Base-by-base conservation (phyloP, 2,888 invertebrate genomes). In the Scrobipalpa atriplicella region DNA sequence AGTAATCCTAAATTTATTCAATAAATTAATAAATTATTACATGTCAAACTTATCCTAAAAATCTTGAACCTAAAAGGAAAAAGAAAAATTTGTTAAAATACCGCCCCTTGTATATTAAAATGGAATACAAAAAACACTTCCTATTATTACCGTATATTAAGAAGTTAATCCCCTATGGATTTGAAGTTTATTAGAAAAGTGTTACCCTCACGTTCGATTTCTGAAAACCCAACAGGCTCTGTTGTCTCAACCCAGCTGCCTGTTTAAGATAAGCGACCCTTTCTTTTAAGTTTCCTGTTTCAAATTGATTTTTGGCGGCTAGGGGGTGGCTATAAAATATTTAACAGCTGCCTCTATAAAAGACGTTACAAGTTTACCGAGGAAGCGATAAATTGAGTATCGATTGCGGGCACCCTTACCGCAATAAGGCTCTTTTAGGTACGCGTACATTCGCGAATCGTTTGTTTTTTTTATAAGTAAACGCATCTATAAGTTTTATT, bases 161-260 rank as follows among this genome's bases (percentile, higher is more conserved):
- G 2, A 29, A 29, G 29, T 29, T 29, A 29, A 29, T 29, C 29
- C 29, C 5, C 2, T 29, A 29, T 29, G 29, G 29, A 29, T 29
- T 5, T 29, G 5, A 29, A 47, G 8, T 7, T 47, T 47, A 7
- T 47, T 47, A 5, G n/a, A 47, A n/a, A 47, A 47, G 16, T 16
- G n/a, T 16, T 47, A 7, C 47, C 16, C 16, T 10, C 29, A 5
- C n/a, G 47, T 16, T 16, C 47, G 16, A 16, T 47, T n/a, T 47
- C n/a, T 47, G 16, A 47, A 47, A 19, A 29, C 13, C 54, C 72
- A 76, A 75, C 74, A 70, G 72, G 72, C 69, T 69, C 71, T 84
- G 83, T 84, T 88, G 84, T 85, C 81, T 83, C 78, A 80, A 75
- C 78, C 76, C 84, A 85, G 85, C 90, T 90, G 90, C 77, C 77